These are phyloP conservation scores for Henicopernis longicauda DNA, from an alignment of 2,113 vertebrate species.

Conservation along the genomic window DNA sequence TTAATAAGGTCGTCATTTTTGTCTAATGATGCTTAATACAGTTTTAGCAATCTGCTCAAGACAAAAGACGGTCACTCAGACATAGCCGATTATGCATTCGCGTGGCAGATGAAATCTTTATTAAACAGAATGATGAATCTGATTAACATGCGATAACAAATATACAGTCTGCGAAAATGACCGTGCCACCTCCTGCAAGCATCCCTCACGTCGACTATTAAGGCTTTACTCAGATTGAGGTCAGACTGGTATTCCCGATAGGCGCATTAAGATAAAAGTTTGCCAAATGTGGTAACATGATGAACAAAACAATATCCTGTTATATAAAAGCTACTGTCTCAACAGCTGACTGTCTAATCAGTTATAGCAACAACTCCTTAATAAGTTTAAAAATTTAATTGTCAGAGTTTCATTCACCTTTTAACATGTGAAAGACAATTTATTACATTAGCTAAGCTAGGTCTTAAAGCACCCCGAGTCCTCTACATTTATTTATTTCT, in stretches of 20 bases:
- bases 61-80: slow-evolving; percentile 73
- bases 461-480: not conserved
- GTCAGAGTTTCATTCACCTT: slow-evolving; percentile 1
- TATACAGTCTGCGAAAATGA: slow-evolving; percentile 65
- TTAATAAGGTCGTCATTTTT: slow-evolving; percentile 73
- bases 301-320: slow-evolving; percentile 65
- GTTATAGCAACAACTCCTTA: slow-evolving; percentile 26
- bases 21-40: slow-evolving; percentile 75
- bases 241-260: slow-evolving; percentile 75
- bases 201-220: slow-evolving; percentile 49
- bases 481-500: not conserved
- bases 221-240: slow-evolving; percentile 81
- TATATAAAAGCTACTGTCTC: slow-evolving; percentile 45
- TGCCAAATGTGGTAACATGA: slow-evolving; percentile 66
- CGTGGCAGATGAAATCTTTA: slow-evolving; percentile 80
- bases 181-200: slow-evolving; percentile 59
- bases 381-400: slow-evolving; percentile 47
- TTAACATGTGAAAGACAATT: not conserved
- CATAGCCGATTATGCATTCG: slow-evolving; percentile 73
- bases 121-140: slow-evolving; percentile 77
- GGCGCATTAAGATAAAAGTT: slow-evolving; percentile 76
- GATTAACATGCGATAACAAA: slow-evolving; percentile 79
- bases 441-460: not conserved
- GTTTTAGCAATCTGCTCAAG: slow-evolving; percentile 79
- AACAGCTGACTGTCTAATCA: slow-evolving; percentile 58